These are phyloP conservation scores for Sebastes fasciatus DNA, from an alignment of 2,113 vertebrate species.

Conservation along the genomic window DNA sequence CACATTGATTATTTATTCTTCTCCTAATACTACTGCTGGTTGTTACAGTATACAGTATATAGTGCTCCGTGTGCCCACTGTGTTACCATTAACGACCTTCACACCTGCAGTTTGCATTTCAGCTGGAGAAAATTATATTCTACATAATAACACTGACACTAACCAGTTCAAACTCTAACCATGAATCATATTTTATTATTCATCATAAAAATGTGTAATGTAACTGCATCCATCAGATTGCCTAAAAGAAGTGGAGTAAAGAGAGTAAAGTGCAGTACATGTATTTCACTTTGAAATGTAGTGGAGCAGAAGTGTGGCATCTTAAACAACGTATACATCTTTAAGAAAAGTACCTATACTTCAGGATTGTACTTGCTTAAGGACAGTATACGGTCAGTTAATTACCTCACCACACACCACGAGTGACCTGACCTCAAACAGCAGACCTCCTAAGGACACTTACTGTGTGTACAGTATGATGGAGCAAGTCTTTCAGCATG, in stretches of 20 bases:
- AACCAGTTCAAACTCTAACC: no score
- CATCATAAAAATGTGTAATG: background rate
- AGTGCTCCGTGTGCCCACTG: background rate
- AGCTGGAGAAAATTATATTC: background rate
- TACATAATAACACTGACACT: no score
- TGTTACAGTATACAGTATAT: no score
- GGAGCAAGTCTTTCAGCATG: background rate
- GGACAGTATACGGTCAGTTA: background rate
- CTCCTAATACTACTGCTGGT: no score
- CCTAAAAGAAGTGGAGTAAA: background rate
- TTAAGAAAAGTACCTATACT: background rate
- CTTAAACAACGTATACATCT: background rate
- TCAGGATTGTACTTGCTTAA: background rate
- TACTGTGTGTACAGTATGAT: background rate
- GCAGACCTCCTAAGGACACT: background rate
- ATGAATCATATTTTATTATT: no score
- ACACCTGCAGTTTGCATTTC: background rate
- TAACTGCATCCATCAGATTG: background rate
- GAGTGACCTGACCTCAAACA: background rate
- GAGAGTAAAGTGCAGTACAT: background rate
- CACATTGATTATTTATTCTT: no score
- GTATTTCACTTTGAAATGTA: background rate
- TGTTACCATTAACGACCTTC: background rate
- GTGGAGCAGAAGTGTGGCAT: background rate
- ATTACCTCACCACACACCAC: background rate